These are phyloP conservation scores for Chironomus tepperi DNA, from an alignment of 1,140 invertebrate genomes.

Conservation along the genomic window DNA sequence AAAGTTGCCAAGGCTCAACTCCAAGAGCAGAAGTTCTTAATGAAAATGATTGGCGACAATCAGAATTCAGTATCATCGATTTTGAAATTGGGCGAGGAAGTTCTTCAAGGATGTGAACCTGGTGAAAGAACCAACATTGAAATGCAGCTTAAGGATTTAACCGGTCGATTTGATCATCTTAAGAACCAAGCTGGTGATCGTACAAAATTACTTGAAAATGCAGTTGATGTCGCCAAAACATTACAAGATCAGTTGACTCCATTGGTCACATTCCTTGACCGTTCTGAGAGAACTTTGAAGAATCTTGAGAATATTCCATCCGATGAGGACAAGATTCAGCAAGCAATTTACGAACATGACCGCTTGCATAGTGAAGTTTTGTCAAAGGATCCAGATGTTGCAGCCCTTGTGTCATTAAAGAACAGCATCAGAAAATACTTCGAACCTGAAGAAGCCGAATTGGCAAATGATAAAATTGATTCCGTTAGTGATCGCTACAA, in stretches of 20 bases:
- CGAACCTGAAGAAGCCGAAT: conserved; percentile 84
- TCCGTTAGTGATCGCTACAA: conserved; percentile 79
- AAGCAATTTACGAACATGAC: conserved; percentile 76
- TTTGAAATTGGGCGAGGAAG: conserved; percentile 79
- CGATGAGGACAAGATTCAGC: conserved; percentile 87
- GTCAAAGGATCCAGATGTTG: conserved; percentile 75
- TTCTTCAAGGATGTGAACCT: conserved; percentile 71
- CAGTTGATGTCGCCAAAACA: conserved; percentile 77
- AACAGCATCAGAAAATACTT: conserved; percentile 80
- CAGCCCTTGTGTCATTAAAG: conserved; percentile 78
- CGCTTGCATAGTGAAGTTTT: conserved; percentile 79
- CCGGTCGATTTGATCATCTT: conserved; percentile 73
- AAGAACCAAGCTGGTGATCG: conserved; percentile 72
- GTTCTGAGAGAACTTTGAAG: conserved; percentile 77
- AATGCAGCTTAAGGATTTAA: conserved; percentile 75
- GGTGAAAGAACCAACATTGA: conserved; percentile 79
- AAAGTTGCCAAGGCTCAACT: conserved; percentile 95
- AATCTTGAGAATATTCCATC: conserved; percentile 84
- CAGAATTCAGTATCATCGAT: conserved; percentile 86
- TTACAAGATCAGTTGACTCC: conserved; percentile 86
- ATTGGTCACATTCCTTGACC: conserved; percentile 80
- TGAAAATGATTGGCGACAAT: conserved; percentile 90
- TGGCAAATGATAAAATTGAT: conserved; percentile 76
- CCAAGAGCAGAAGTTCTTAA: conserved; percentile 93
- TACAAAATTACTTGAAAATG: conserved; percentile 78